Base-by-base conservation (phyloP, 2,888 invertebrate species). In the Chesias legatella region DNA sequence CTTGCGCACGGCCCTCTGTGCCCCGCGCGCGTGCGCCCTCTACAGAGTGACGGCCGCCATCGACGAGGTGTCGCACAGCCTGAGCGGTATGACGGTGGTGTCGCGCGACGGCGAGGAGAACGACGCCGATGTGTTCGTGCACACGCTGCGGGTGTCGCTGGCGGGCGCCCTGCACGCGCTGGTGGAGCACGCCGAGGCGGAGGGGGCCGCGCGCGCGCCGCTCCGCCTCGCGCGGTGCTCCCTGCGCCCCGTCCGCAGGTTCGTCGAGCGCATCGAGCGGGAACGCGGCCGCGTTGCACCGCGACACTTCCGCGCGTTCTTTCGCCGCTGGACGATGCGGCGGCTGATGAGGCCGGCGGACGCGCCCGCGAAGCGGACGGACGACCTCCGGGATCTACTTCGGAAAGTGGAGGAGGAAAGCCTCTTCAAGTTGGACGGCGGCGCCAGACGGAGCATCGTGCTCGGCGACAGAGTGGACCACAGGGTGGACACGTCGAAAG, bases 91-190 rank as follows among this genome's bases (percentile, higher is more conserved):
- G 44, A 35, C 38, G 34, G 25, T 44, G 13, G 32, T 39, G 28
- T 20, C 39, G 13, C 39, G 28, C 6, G 35, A 39, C 21, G 44
- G 39, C 10, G 32, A 23, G 6, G 44, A 35, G 28, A 27, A 40
- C 32, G 35, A 28, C 24, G 39, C 44, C 24, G 44, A 44, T 28
- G 39, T 35, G 39, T 44, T 44, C 35, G 34, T 32, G 32, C 34
- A 35, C 35, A 26, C 35, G 32, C 35, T 44, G 25, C 35, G 17
- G 8, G 31, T 35, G 35, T 17, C 41, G 27, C 27, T 42, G 27
- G 41, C 41, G 32, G 35, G 35, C 8, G 31, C 27, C 17, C 7
- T 31, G 23, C 35, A 23, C n/a, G 27, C 26, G 28, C 39, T 39
- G 24, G 24, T 23, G 9, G 43, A 29, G 9, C 28, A 11, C 10